These are phyloP conservation scores for Polyploca ridens DNA, from an alignment of 2,888 invertebrate genomes.

Conservation along the genomic window DNA sequence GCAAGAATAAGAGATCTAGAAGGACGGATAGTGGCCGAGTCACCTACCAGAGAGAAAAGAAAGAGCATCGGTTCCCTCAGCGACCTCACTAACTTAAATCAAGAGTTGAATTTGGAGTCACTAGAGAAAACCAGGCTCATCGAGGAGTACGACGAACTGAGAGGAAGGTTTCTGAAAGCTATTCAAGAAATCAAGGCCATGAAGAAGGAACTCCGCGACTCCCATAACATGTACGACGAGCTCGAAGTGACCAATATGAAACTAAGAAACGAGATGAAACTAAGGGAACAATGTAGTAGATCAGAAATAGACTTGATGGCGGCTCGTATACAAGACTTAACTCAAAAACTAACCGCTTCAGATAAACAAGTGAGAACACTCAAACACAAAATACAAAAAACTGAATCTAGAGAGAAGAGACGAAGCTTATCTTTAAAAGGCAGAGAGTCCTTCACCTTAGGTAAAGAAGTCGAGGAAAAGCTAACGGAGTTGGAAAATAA, in stretches of 20 bases:
- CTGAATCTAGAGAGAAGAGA: conserved; percentile 91
- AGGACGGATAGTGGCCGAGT: conserved; percentile 79
- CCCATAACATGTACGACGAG: conserved; percentile 91
- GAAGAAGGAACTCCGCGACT: conserved; percentile 91
- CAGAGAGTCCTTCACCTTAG: conserved; percentile 90
- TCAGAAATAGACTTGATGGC: conserved; percentile 92
- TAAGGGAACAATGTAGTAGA: conserved; percentile 86
- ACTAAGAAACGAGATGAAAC: conserved; percentile 88
- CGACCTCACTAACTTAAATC: conserved; percentile 91
- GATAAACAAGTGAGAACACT: conserved; percentile 92
- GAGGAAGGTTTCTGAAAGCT: conserved; percentile 91
- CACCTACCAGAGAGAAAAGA: conserved; percentile 84
- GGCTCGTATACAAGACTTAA: conserved; percentile 92
- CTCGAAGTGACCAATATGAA: conserved; percentile 91
- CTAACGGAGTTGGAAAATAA: conserved; percentile 92
- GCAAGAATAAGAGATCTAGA: conserved; percentile 90
- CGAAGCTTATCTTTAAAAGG: conserved; percentile 93
- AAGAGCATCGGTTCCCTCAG: conserved; percentile 91
- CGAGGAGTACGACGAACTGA: conserved; percentile 92
- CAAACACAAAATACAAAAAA: conserved; percentile 91
- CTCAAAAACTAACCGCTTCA: conserved; percentile 90
- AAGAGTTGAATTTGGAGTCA: conserved; percentile 89
- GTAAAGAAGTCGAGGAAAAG: conserved; percentile 94
- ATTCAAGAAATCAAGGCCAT: conserved; percentile 93
- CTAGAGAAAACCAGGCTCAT: conserved; percentile 90